Evolutionary conservation across 2,888 invertebrate genomes (phyloP), one percentile per base, ranked within the genome.

Genomic region (Caenorhabditis becei): DNA sequence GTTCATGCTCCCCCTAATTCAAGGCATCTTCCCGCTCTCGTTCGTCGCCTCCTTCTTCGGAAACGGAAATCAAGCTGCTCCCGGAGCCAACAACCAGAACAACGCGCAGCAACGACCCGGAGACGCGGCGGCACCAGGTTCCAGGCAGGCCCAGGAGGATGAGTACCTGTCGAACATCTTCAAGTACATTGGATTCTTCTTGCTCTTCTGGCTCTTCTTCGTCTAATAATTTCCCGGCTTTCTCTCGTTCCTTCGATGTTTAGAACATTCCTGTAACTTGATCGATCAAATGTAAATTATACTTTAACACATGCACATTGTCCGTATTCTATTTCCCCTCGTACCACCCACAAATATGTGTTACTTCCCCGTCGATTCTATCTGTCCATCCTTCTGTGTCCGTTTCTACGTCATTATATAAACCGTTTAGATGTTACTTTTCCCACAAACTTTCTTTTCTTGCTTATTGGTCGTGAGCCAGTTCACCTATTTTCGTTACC

Each of bases 141-240:
- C 88, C 8, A 86, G 85, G 16, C 86, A 89, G 74, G 83, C 87
- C 62, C 79, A 82, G 24, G 91, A 91, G 70, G 91, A 91, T 56
- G 88, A 89, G 53, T 83, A 85, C 44, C 79, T 91, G 23, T 83
- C 85, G 11, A 88, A 91, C 54, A 70, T 88, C 16, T 91, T 91
- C 79, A 75, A 90, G 56, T 86, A 84, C 69, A 84, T 91, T 61
- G 91, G 88, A 11, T 63, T 91, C n/a, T 71, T 87, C 47, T 87
- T 91, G 70, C 77, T 91, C 18, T 26, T 88, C 66, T 91, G 91
- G 91, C 87, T 91, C 1, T 37, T 91, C 18, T 77, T 89, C 61
- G 74, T 83, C n/a, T 87, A 67, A 82, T 62, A n/a, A 41, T 24
- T 7, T 16, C 20, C 2, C 10, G 32, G 18, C 8, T 51, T 32